Conservation (phyloP, 1,140 invertebrate species). For the Phocides pigmalion region DNA sequence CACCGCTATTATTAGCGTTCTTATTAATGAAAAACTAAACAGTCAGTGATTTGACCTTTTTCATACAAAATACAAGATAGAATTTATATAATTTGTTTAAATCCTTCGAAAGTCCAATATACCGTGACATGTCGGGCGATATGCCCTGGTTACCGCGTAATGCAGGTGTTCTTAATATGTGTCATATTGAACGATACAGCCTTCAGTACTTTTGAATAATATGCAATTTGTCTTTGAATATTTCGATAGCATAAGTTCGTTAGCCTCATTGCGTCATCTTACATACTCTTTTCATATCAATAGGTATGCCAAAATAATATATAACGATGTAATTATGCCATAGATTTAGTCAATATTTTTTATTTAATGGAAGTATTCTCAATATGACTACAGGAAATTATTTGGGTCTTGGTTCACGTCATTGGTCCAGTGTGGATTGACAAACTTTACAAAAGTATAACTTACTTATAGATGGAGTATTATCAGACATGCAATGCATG, state of each 20-base stretch:
- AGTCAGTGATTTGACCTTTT: conserved; percentile 24
- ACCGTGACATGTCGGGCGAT: conserved; percentile 19
- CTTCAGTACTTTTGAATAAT: background rate
- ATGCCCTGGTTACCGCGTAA: conserved; percentile 14
- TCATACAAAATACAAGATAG: background rate
- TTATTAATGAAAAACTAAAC: conserved; percentile 4
- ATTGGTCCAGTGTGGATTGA: too few species aligned
- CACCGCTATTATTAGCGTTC: background rate
- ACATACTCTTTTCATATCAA: background rate
- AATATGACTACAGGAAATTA: too few species aligned
- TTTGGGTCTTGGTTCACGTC: too few species aligned
- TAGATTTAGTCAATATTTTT: too few species aligned
- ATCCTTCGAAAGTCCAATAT: conserved; percentile 8
- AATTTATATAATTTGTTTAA: conserved; percentile 18
- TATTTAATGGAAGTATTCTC: too few species aligned
- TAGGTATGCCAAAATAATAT: too few species aligned
- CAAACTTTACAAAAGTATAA: too few species aligned
- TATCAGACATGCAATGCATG: too few species aligned
- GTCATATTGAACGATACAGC: background rate
- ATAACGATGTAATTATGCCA: too few species aligned
- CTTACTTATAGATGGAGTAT: too few species aligned
- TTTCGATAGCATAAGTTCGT: background rate
- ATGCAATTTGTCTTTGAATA: background rate
- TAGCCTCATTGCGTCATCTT: background rate
- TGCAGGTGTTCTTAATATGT: conserved; percentile 24